Evolutionary conservation across 2,113 vertebrate species (phyloP).

Genomic region (Suricata suricatta): DNA sequence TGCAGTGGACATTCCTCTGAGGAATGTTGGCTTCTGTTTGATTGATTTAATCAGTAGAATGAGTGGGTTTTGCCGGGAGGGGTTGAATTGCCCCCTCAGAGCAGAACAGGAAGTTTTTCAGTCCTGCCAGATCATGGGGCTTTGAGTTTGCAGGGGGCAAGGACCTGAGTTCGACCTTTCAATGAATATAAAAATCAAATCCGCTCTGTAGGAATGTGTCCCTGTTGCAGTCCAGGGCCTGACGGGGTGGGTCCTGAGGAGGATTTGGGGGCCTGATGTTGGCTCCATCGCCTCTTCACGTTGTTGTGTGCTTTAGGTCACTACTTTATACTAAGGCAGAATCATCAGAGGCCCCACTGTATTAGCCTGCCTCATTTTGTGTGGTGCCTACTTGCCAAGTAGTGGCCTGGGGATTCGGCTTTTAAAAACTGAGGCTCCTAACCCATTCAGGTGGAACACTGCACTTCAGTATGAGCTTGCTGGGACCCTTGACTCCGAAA

Average conservation of each 20-base stretch:
- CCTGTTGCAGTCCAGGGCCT: background rate
- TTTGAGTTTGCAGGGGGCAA: conserved; percentile 39
- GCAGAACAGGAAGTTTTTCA: conserved; percentile 66
- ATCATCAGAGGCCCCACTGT: background rate
- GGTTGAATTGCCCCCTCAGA: conserved; percentile 47
- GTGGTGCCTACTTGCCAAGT: background rate
- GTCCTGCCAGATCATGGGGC: conserved; percentile 43
- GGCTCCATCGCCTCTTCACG: background rate
- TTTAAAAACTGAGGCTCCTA: background rate
- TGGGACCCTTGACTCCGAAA: background rate
- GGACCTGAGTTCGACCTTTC: conserved; percentile 61
- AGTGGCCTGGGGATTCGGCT: background rate
- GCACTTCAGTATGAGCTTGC: background rate
- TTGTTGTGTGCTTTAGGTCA: background rate
- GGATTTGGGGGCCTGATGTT: background rate
- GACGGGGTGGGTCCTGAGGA: background rate
- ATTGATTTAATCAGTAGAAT: conserved; percentile 71
- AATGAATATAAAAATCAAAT: conserved; percentile 15
- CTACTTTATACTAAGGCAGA: background rate
- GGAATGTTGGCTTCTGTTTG: conserved; percentile 72
- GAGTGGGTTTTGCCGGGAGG: conserved; percentile 63
- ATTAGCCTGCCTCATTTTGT: background rate
- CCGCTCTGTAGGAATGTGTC: background rate
- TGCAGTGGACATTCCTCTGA: conserved; percentile 71
- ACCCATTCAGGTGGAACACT: background rate